These are phyloP conservation scores for Notocelia uddmanniana DNA, from an alignment of 2,888 invertebrate genomes.

Conservation along the genomic window DNA sequence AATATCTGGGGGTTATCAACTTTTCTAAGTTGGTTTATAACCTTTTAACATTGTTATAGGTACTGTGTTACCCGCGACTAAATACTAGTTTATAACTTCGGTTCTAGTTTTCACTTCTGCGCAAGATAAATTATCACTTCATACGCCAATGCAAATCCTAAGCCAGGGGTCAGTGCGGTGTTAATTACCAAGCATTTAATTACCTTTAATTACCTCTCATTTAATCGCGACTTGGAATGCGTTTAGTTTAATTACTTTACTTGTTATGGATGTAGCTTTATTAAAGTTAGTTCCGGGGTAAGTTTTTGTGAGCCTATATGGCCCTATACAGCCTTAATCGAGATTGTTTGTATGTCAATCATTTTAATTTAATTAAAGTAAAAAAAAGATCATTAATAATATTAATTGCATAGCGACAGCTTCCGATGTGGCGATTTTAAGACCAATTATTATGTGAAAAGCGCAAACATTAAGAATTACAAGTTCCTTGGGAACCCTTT, in stretches of 20 bases:
- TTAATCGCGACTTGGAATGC: conserved; percentile 10
- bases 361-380: no score
- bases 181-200: conserved; percentile 33
- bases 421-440: no score
- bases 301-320: not conserved
- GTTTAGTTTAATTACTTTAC: conserved; percentile 31
- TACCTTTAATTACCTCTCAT: conserved; percentile 25
- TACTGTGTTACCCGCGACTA: not conserved
- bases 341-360: no score
- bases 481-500: no score
- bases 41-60: no score
- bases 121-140: conserved; percentile 12
- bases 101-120: conserved; percentile 9
- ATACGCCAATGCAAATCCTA: conserved; percentile 1
- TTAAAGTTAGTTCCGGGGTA: conserved; percentile 3
- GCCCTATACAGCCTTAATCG: not conserved
- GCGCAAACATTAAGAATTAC: no score
- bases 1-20: no score
- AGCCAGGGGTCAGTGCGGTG: conserved; percentile 19
- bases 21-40: no score
- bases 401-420: no score
- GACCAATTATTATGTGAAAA: no score
- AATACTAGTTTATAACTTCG: not conserved
- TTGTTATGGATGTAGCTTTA: conserved; percentile 21
- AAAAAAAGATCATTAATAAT: no score